These are phyloP conservation scores for Gallirallus australis DNA, from an alignment of 2,797 vertebrate species.

Conservation along the genomic window DNA sequence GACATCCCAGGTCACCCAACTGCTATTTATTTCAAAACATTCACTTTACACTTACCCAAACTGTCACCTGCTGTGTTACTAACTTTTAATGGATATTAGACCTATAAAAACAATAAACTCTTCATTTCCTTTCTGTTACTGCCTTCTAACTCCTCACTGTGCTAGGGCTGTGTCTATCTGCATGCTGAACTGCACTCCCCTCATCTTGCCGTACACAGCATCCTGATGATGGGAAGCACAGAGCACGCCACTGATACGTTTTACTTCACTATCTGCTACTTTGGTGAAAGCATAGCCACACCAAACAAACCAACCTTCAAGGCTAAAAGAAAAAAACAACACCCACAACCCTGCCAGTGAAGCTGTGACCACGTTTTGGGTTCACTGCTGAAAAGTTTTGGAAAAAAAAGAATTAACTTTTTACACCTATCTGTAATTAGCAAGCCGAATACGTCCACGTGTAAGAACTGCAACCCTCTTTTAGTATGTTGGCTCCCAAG, in stretches of 20 bases:
- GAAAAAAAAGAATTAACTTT: not conserved
- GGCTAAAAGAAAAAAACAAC: not conserved
- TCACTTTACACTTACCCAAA: conserved; percentile 77
- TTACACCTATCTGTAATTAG: not conserved
- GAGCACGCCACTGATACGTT: not conserved
- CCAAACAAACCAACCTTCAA: not conserved
- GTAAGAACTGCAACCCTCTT: not conserved
- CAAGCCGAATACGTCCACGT: not conserved
- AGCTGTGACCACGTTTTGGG: not conserved
- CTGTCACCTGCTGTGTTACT: conserved; percentile 75
- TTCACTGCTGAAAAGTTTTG: conserved; percentile 7
- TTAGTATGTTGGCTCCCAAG: not conserved
- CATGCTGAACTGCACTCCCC: not conserved
- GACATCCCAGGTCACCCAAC: conserved; percentile 86
- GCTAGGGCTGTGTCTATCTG: not conserved
- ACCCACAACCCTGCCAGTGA: not conserved
- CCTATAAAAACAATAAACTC: conserved; percentile 66
- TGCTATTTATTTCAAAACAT: conserved; percentile 88
- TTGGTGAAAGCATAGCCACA: not conserved
- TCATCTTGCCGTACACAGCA: not conserved
- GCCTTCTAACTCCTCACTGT: conserved; percentile 16
- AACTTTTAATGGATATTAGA: conserved; percentile 79
- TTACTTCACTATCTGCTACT: not conserved
- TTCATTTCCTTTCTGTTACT: conserved; percentile 54
- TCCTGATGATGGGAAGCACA: not conserved